These are phyloP conservation scores for Netelia melanura DNA, from an alignment of 2,888 invertebrate genomes.

Conservation along the genomic window DNA sequence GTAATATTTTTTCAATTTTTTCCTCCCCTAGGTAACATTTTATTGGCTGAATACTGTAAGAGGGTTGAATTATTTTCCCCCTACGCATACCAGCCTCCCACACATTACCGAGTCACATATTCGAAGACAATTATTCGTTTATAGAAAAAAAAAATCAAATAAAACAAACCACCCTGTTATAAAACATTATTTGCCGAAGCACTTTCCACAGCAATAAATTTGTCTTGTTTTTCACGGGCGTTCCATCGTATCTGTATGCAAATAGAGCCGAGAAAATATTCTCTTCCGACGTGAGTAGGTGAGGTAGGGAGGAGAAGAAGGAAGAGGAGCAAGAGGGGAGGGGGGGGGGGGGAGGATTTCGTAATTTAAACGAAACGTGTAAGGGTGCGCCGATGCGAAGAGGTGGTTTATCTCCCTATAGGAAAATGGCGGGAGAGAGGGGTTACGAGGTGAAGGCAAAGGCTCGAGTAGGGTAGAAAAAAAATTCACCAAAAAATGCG, in stretches of 20 bases:
- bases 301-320: constrained; percentile 63
- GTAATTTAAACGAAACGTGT: constrained; percentile 69
- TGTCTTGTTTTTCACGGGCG: constrained; percentile 67
- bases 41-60: neutral
- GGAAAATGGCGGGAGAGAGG: constrained; percentile 40
- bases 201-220: constrained; percentile 66
- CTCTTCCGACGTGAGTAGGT: constrained; percentile 69
- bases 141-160: constrained; percentile 25
- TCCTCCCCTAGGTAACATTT: neutral
- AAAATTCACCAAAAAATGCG: constrained; percentile 69
- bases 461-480: constrained; percentile 34
- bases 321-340: constrained; percentile 63
- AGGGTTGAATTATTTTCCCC: neutral
- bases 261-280: constrained; percentile 78
- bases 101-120: constrained; percentile 4
- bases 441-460: constrained; percentile 21
- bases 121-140: constrained; percentile 42
- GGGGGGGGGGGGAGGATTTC: constrained; percentile 69
- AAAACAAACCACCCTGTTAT: constrained; percentile 50
- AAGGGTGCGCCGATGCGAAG: constrained; percentile 68
- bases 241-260: constrained; percentile 82
- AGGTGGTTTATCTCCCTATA: constrained; percentile 69
- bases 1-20: neutral
- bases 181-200: constrained; percentile 50
- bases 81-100: neutral